These are phyloP conservation scores for Oreochromis grahami DNA, from an alignment of 2,797 vertebrate genomes.

Conservation along the genomic window DNA sequence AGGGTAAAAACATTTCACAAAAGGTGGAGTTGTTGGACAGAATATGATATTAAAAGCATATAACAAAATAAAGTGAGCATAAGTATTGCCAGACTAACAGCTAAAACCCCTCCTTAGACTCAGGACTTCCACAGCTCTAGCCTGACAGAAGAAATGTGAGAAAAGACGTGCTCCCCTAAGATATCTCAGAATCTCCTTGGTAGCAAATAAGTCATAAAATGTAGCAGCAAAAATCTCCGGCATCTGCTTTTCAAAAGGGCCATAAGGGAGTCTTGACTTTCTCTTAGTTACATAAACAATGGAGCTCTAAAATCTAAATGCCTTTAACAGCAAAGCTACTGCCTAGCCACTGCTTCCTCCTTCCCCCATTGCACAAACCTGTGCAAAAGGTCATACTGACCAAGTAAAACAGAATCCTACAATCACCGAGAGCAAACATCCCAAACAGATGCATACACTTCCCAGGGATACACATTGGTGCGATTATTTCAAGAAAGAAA, in stretches of 20 bases:
- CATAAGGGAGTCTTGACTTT: constrained; percentile 67
- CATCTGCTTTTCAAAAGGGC: constrained; percentile 65
- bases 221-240: constrained; percentile 59
- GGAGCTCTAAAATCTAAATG: constrained; percentile 71
- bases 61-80: neutral
- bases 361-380: neutral
- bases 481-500: neutral
- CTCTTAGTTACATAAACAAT: constrained; percentile 75
- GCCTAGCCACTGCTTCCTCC: constrained; percentile 53
- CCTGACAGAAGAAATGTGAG: constrained; percentile 21
- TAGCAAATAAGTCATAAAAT: constrained; percentile 63
- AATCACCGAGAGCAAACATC: neutral
- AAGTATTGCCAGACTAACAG: neutral
- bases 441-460: neutral
- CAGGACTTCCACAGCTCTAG: neutral
- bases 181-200: constrained; percentile 49
- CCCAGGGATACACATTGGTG: neutral
- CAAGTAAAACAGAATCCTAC: neutral
- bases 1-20: neutral
- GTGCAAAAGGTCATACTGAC: constrained; percentile 2
- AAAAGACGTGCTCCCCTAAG: constrained; percentile 22
- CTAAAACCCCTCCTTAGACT: neutral
- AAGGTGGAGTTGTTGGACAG: neutral
- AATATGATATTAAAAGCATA: neutral
- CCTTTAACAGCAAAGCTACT: constrained; percentile 72